These are phyloP conservation scores for Mactra quadrangularis DNA, from an alignment of 1,140 invertebrate genomes.

Conservation along the genomic window DNA sequence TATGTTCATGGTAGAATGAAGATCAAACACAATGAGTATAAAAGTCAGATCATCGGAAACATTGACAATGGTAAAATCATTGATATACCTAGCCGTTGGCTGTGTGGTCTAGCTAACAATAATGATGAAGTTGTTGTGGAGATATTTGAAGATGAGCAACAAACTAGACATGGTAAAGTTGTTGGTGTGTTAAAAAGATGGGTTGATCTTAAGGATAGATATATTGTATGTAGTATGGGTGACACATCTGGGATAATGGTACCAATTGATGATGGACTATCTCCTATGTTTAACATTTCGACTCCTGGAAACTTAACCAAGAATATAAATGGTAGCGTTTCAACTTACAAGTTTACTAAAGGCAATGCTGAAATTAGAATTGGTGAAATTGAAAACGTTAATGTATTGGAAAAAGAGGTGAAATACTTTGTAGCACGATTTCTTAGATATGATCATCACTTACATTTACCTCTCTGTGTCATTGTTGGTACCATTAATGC, in stretches of 20 bases:
- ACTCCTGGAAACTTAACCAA: slow-evolving; percentile 60
- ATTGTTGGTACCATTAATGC: slow-evolving; percentile 74
- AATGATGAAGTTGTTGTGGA: slow-evolving; percentile 79
- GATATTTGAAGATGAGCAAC: slow-evolving; percentile 55
- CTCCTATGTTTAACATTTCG: slow-evolving; percentile 73
- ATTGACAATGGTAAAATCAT: slow-evolving; percentile 60
- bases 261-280: slow-evolving; percentile 76
- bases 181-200: slow-evolving; percentile 75
- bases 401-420: slow-evolving; percentile 55
- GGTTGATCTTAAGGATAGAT: slow-evolving; percentile 68
- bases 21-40: slow-evolving; percentile 16
- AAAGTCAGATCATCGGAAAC: slow-evolving; percentile 60
- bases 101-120: slow-evolving; percentile 76
- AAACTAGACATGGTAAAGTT: slow-evolving; percentile 69
- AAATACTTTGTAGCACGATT: slow-evolving; percentile 80
- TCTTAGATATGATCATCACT: slow-evolving; percentile 74
- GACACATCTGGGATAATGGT: slow-evolving; percentile 74
- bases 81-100: slow-evolving; percentile 67
- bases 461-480: slow-evolving; percentile 75
- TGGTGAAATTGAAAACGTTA: slow-evolving; percentile 72
- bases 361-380: slow-evolving; percentile 65
- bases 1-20: slow-evolving; percentile 31
- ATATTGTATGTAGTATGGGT: slow-evolving; percentile 78
- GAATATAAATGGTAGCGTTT: slow-evolving; percentile 68
- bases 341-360: slow-evolving; percentile 74